Percentiles rank a stretch among this genome's conserved stretches.
phyloP scores from a whole-genome alignment of 2,113 vertebrate genomes.

The Proterorhinus semilunaris region DNA sequence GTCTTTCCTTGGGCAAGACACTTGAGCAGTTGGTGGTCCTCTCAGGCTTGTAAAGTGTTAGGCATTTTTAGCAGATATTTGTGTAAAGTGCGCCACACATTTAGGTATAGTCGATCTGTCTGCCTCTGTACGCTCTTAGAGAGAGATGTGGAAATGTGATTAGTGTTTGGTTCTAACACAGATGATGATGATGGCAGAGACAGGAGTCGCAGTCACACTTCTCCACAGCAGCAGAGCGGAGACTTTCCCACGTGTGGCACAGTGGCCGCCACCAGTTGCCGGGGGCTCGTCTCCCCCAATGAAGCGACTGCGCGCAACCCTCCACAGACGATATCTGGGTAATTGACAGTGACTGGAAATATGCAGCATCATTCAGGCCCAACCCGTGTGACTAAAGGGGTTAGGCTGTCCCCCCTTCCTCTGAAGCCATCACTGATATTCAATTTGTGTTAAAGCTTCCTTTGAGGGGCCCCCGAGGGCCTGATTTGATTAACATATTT shows the following conservation, averaged over 20 bases:
- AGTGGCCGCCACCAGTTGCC: slow-evolving; percentile 48
- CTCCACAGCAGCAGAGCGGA: background rate
- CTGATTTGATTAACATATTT: slow-evolving; percentile 77
- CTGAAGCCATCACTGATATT: slow-evolving; percentile 75
- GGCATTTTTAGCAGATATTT: no score
- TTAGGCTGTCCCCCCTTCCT: slow-evolving; percentile 72
- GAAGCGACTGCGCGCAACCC: slow-evolving; percentile 57
- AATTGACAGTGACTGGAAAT: slow-evolving; percentile 82
- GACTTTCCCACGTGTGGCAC: slow-evolving; percentile 50
- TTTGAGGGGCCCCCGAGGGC: slow-evolving; percentile 69
- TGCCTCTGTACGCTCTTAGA: slow-evolving; percentile 19
- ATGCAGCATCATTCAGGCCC: slow-evolving; percentile 77
- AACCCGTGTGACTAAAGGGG: slow-evolving; percentile 79
- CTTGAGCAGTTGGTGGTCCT: no score
- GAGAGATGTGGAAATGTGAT: slow-evolving; percentile 39
- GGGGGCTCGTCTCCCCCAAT: slow-evolving; percentile 23
- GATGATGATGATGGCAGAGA: slow-evolving; percentile 19
- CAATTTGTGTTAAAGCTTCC: slow-evolving; percentile 73
- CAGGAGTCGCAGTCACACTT: background rate
- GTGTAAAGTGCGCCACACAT: background rate
- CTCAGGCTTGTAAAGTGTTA: no score
- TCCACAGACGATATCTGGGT: slow-evolving; percentile 75
- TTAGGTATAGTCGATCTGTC: slow-evolving; percentile 19
- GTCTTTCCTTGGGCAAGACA: background rate
- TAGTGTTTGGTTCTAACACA: slow-evolving; percentile 26